phyloP scores from a whole-genome alignment of 2,113 vertebrate species.

The Ovis canadensis region DNA sequence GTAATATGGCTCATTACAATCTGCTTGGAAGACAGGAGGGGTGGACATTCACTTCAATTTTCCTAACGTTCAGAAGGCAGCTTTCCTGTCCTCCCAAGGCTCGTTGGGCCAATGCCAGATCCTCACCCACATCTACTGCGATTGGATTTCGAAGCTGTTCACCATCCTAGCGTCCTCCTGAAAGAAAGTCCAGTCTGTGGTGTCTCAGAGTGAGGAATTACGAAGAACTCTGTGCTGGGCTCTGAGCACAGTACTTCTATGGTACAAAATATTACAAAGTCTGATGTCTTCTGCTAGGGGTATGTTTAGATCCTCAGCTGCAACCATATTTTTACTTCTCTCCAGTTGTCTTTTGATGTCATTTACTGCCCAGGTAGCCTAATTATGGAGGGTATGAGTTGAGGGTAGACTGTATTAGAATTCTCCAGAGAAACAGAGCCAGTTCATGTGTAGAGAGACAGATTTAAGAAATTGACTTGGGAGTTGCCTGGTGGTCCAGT shows the following conservation, averaged over 20 bases:
- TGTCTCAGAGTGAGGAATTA: not conserved
- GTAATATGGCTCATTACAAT: not conserved
- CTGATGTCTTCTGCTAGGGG: not conserved
- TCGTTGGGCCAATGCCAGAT: not conserved
- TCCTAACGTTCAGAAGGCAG: not conserved
- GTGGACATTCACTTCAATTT: not conserved
- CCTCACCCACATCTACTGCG: not conserved
- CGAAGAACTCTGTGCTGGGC: not conserved
- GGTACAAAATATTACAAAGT: not conserved
- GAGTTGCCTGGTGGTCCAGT: not conserved
- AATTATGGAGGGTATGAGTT: not conserved
- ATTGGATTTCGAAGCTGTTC: not conserved
- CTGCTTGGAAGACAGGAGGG: not conserved
- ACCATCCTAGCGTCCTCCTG: not conserved
- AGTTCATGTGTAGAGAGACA: not conserved
- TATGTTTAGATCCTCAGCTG: not conserved
- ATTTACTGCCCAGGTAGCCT: not conserved
- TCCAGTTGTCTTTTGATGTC: not conserved
- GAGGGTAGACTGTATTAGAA: not conserved
- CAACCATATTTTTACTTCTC: not conserved
- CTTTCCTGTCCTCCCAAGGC: not conserved
- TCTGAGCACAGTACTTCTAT: not conserved
- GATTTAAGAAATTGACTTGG: not conserved
- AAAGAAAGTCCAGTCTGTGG: not conserved
- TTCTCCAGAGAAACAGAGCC: not conserved